These are phyloP conservation scores for Hanleya hanleyi DNA, from an alignment of 2,888 invertebrate species.

Conservation along the genomic window DNA sequence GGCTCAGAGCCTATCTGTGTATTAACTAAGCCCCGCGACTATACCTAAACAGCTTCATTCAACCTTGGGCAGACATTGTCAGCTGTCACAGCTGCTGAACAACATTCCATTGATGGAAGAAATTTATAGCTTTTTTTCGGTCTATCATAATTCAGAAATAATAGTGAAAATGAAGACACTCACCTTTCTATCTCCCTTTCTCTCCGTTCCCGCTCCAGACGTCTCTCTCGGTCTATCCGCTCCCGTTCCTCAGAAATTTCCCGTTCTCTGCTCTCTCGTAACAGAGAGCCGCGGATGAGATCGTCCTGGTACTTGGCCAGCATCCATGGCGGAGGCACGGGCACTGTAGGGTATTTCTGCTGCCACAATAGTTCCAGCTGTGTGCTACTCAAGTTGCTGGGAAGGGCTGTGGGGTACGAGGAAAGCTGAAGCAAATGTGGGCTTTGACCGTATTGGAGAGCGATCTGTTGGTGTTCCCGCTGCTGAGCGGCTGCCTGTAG, in stretches of 20 bases:
- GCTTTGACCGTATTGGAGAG: slow-evolving; percentile 27
- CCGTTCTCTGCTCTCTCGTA: slow-evolving; percentile 58
- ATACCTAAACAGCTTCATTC: not conserved
- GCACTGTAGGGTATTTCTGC: slow-evolving; percentile 67
- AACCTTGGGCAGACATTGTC: not conserved
- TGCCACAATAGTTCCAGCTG: slow-evolving; percentile 70
- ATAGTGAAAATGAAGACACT: not conserved
- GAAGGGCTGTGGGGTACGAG: slow-evolving; percentile 36
- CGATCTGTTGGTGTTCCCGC: slow-evolving; percentile 53
- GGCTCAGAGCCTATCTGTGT: too few relatives aligned
- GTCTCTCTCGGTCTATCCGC: slow-evolving; percentile 76
- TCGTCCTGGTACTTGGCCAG: slow-evolving; percentile 67
- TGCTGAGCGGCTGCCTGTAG: slow-evolving; percentile 33
- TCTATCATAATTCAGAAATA: not conserved
- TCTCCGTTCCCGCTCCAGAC: slow-evolving; percentile 53
- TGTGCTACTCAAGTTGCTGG: slow-evolving; percentile 45
- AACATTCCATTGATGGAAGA: too few relatives aligned
- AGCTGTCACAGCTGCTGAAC: too few relatives aligned
- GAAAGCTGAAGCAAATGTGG: slow-evolving; percentile 33
- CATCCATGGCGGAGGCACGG: slow-evolving; percentile 66
- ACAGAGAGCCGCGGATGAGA: slow-evolving; percentile 50
- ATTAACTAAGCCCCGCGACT: not conserved
- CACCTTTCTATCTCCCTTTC: slow-evolving; percentile 31
- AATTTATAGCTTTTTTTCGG: not conserved
- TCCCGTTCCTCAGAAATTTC: slow-evolving; percentile 54